A percentile compares a stretch with the other conserved stretches of the same genome.
Evolutionary conservation across 2,797 vertebrate species (phyloP).

Genomic region (Karalla daura): DNA sequence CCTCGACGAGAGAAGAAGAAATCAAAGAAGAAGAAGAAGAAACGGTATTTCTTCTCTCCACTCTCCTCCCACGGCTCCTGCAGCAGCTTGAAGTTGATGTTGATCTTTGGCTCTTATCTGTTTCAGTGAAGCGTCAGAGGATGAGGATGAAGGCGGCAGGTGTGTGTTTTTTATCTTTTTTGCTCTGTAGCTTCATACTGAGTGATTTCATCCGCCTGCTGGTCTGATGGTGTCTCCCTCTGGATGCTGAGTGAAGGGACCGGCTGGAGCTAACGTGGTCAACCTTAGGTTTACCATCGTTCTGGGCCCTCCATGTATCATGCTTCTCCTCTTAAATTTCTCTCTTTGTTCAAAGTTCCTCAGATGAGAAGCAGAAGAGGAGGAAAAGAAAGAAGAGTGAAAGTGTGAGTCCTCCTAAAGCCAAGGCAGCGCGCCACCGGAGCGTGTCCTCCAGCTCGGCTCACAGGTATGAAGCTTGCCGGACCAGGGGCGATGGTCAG

Average conservation of each 20-base stretch:
- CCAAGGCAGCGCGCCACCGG: conserved; percentile 53
- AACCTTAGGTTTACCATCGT: too few relatives aligned
- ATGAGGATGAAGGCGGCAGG: conserved; percentile 75
- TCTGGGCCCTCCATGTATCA: too few relatives aligned
- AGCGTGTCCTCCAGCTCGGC: conserved; percentile 76
- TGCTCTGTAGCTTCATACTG: neutral
- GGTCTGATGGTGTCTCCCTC: too few relatives aligned
- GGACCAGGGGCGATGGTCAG: neutral
- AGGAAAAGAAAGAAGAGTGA: conserved; percentile 83
- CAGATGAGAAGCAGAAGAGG: conserved; percentile 84
- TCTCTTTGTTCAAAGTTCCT: conserved; percentile 75
- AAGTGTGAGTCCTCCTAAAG: conserved; percentile 64
- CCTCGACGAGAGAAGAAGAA: conserved; percentile 81
- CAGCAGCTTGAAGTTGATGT: rapidly evolving
- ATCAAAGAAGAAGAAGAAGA: conserved; percentile 84
- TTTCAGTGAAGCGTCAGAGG: conserved; percentile 78
- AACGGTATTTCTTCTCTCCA: conserved; percentile 60
- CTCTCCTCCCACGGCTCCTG: rapidly evolving
- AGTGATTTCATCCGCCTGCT: too few relatives aligned
- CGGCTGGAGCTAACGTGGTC: too few relatives aligned
- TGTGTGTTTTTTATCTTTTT: conserved; percentile 30
- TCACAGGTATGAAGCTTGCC: conserved; percentile 62
- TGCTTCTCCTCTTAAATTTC: too few relatives aligned
- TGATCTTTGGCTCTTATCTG: conserved; percentile 9
- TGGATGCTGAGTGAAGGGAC: too few relatives aligned